Evolutionary conservation across 2,113 vertebrate species (phyloP).

Genomic region (Spilogale gracilis): DNA sequence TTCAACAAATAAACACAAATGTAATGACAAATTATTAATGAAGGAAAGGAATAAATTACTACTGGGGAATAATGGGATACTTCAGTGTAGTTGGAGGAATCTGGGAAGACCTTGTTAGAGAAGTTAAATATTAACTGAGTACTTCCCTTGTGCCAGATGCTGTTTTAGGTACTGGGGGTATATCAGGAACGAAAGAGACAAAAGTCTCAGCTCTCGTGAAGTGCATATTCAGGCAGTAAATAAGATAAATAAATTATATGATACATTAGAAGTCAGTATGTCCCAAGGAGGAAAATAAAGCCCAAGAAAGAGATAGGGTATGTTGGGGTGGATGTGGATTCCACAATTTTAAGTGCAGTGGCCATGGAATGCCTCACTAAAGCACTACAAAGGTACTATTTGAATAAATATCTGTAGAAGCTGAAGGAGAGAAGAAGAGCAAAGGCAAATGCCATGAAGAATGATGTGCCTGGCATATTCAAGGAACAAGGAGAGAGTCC

Average conservation of each 20-base stretch:
- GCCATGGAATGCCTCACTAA: not conserved
- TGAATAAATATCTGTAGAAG: not conserved
- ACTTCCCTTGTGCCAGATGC: not conserved
- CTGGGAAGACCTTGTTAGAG: conserved; percentile 2
- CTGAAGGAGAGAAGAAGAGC: not conserved
- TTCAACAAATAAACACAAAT: conserved; percentile 39
- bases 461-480: not conserved
- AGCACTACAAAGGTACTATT: not conserved
- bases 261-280: not conserved
- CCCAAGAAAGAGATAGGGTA: not conserved
- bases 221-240: not conserved
- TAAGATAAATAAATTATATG: not conserved
- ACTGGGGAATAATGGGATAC: not conserved
- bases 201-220: conserved; percentile 1
- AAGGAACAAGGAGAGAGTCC: not conserved
- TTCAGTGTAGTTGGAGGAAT: conserved; percentile 22
- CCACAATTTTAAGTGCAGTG: not conserved
- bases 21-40: not conserved
- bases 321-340: not conserved
- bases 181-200: not conserved
- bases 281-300: not conserved
- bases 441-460: not conserved
- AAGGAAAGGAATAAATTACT: conserved; percentile 40
- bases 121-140: not conserved
- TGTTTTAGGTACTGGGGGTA: not conserved